These are phyloP conservation scores for Propithecus coquereli DNA, from an alignment of 2,113 vertebrate species.

Conservation along the genomic window DNA sequence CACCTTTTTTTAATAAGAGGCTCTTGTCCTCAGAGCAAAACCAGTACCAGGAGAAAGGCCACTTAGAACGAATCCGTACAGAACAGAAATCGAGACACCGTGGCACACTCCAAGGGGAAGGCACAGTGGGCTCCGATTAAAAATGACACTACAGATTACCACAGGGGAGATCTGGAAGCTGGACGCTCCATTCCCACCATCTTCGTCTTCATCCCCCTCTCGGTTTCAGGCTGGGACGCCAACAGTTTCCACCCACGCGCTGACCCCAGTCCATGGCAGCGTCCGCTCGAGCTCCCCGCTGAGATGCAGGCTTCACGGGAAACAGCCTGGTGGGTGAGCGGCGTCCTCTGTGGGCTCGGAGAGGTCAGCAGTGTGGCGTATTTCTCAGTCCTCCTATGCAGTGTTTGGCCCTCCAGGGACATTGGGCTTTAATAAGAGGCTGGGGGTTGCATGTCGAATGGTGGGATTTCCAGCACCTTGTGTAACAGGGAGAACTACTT, in stretches of 20 bases:
- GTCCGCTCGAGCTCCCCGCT: background rate
- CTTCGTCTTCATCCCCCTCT: background rate
- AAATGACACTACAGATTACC: background rate
- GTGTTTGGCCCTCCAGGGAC: background rate
- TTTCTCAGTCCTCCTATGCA: no score
- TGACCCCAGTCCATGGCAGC: background rate
- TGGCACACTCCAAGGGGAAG: accelerated
- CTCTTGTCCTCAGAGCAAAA: background rate
- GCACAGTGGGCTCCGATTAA: accelerated
- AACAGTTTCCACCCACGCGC: accelerated
- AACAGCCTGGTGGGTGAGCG: background rate
- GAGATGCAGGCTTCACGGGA: background rate
- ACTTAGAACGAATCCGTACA: background rate
- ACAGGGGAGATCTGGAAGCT: background rate
- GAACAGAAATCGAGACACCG: background rate
- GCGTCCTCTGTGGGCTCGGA: background rate
- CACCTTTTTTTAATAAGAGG: background rate
- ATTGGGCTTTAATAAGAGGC: no score
- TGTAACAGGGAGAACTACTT: background rate
- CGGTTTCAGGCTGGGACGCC: accelerated
- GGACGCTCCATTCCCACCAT: background rate
- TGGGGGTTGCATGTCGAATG: accelerated
- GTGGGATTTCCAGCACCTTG: accelerated
- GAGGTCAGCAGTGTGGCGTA: accelerated
- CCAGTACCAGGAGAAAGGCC: background rate